Evolutionary conservation across 1,140 invertebrate genomes (phyloP), one percentile per base, ranked within the genome.

Genomic region (Habropoda laboriosa): DNA sequence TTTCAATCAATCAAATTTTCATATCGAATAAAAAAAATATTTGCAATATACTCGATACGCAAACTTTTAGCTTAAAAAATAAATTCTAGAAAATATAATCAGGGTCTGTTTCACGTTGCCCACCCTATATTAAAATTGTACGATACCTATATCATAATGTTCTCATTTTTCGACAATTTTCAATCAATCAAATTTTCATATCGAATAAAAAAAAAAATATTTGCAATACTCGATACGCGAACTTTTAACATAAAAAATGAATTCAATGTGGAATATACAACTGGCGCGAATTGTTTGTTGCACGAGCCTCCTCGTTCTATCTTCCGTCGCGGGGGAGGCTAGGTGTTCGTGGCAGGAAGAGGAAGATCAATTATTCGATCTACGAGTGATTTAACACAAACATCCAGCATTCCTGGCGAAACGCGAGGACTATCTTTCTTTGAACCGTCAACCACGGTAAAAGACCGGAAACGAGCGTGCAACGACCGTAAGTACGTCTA

Each of bases 401-500:
- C 67, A 60, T 18, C 47, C 24, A 47, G 45, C 70, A 81, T 58
- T 78, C 77, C 42, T 53, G 42, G 57, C 53, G 57, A 75, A 81
- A 77, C 66, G 78, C 70, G 72, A 85, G 63, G 61, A 81, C 72
- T 71, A 81, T 81, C 79, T 73, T 72, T 78, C 58, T 66, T 27
- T 49, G 66, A 73, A 80, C 66, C 85, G 76, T 64, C 83, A 79
- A 60, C 83, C 79, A 51, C 66, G 80, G 71, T 51, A 73, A 85
- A 86, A 82, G 80, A 85, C 74, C 85, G 85, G 85, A 86, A 86
- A 86, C 80, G 80, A 85, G 24, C 83, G 75, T 79, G 81, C 78
- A 82, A 72, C 75, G 72, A 73, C 83, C 85, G 72, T 78, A 79
- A 86, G 83, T 72, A 86, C 84, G 84, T 72, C 80, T 86, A 86